phyloP scores from a whole-genome alignment of 2,113 vertebrate genomes.

The Leucoraja erinaceus region DNA sequence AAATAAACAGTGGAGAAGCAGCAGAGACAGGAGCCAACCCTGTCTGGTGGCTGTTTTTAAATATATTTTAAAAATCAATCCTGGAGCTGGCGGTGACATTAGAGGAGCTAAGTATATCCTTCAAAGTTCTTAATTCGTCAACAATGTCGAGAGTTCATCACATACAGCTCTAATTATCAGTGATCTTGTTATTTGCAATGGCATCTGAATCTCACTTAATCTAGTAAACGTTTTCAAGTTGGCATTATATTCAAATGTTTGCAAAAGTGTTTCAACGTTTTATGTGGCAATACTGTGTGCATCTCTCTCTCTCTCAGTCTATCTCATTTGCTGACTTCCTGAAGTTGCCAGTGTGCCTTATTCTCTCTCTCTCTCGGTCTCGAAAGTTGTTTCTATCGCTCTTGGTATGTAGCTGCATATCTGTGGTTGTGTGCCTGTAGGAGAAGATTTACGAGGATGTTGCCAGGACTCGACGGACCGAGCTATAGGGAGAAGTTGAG shows the following conservation, averaged over 20 bases:
- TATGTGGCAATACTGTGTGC: too few species aligned
- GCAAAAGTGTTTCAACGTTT: not conserved
- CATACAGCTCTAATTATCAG: not conserved
- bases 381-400: too few species aligned
- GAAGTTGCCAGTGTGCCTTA: too few species aligned
- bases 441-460: too few species aligned
- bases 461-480: too few species aligned
- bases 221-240: not conserved
- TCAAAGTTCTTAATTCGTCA: not conserved
- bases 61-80: not conserved
- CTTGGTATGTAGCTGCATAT: too few species aligned
- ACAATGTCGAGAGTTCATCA: too few species aligned
- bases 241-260: not conserved
- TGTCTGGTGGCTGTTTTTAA: not conserved
- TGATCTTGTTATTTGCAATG: not conserved
- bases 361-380: too few species aligned
- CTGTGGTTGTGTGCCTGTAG: too few species aligned
- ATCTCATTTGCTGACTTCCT: not conserved
- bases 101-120: not conserved
- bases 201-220: not conserved
- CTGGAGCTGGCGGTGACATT: not conserved
- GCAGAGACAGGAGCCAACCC: not conserved
- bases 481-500: too few species aligned
- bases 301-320: too few species aligned
- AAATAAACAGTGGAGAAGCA: not conserved